Conservation (phyloP, 2,797 vertebrate species). For the Pristis pectinata region DNA sequence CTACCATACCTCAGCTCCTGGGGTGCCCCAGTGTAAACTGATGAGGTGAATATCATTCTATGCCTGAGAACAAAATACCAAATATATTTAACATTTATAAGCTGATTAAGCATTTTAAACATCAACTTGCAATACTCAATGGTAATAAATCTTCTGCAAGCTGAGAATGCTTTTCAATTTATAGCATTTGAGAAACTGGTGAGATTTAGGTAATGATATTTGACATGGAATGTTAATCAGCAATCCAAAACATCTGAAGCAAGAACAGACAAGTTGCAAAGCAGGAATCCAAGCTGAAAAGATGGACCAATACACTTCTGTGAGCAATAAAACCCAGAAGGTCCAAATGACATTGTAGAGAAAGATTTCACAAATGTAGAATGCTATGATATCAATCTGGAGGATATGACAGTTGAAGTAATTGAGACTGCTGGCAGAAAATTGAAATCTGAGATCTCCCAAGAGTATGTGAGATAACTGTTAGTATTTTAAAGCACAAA, state of each 20-base stretch:
- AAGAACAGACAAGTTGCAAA: not conserved
- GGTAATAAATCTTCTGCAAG: not conserved
- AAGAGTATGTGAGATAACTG: not conserved
- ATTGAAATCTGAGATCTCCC: conserved; percentile 5
- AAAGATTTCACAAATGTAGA: not conserved
- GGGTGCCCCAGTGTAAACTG: not conserved
- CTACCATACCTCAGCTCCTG: not conserved
- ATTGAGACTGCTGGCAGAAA: conserved; percentile 21
- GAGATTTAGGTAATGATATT: not conserved
- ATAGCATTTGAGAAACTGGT: not conserved
- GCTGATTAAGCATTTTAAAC: not conserved
- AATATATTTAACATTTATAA: not conserved
- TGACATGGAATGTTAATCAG: not conserved
- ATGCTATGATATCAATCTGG: not conserved
- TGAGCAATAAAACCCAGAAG: not conserved
- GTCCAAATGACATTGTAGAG: not conserved
- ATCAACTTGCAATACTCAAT: not conserved
- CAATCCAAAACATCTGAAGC: not conserved
- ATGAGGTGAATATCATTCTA: not conserved
- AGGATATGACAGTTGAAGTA: not conserved
- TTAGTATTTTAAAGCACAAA: conserved; percentile 20
- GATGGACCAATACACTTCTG: not conserved
- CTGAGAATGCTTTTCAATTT: not conserved
- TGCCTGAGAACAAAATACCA: not conserved
- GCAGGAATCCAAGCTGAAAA: not conserved